phyloP scores from a whole-genome alignment of 1,140 invertebrate genomes.

The Hyposmocoma kahamanoa region DNA sequence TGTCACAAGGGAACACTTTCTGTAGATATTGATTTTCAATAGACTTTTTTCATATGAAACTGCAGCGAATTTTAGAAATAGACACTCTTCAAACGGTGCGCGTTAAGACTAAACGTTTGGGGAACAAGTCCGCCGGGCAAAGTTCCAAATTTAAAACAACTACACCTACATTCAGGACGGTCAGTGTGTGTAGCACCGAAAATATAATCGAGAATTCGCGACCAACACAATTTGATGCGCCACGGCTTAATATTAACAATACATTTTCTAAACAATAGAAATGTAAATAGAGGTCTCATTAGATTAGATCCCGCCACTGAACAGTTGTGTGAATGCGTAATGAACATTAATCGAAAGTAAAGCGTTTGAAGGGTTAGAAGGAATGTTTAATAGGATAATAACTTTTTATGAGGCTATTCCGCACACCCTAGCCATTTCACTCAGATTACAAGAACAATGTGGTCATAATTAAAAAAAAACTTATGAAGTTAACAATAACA shows the following conservation, averaged over 20 bases:
- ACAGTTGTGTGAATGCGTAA: background rate
- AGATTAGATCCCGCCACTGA: background rate
- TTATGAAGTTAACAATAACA: no score
- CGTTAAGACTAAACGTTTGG: constrained; percentile 40
- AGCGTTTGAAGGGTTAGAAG: background rate
- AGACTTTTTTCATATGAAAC: constrained; percentile 1
- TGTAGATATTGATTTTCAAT: constrained; percentile 11
- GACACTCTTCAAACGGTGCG: constrained; percentile 26
- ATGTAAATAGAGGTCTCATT: background rate
- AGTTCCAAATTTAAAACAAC: constrained; percentile 61
- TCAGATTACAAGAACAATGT: no score
- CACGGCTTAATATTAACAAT: background rate
- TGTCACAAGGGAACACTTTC: constrained; percentile 9
- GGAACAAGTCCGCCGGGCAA: constrained; percentile 50
- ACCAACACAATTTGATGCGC: constrained; percentile 14
- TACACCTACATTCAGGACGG: constrained; percentile 39
- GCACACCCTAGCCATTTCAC: no score
- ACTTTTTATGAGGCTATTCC: no score
- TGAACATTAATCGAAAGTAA: background rate
- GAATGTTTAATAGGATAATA: no score
- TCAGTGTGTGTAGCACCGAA: constrained; percentile 36
- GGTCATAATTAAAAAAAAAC: no score
- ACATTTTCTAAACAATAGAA: background rate
- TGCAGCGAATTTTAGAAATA: constrained; percentile 28
- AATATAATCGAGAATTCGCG: constrained; percentile 21